A percentile compares a stretch with the other conserved stretches of the same genome.
Evolutionary conservation across 1,140 invertebrate genomes (phyloP).

Genomic region (Trypoxylus dichotomus): DNA sequence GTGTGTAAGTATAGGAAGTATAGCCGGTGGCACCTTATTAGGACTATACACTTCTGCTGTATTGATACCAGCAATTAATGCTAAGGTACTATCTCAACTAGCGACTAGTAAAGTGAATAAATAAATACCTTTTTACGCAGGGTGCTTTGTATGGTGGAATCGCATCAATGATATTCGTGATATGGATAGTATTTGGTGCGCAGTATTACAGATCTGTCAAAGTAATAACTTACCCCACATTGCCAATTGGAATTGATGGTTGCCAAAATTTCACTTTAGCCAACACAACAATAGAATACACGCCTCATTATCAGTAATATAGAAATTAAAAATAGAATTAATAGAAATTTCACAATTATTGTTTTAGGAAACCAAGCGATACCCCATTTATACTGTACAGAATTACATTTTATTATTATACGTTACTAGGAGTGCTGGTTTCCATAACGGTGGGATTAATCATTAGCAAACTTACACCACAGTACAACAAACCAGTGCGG

Average conservation of each 20-base stretch:
- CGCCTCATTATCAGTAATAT: no score
- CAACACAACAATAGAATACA: no score
- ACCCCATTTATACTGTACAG: not conserved
- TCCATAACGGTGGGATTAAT: not conserved
- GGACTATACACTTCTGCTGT: constrained; percentile 70
- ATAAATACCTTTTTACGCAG: not conserved
- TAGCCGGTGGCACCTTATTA: constrained; percentile 65
- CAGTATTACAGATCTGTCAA: constrained; percentile 1
- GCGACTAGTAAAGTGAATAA: not conserved
- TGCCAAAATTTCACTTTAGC: constrained; percentile 10
- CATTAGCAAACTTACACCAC: not conserved
- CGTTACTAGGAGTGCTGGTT: constrained; percentile 7
- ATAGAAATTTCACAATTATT: not conserved
- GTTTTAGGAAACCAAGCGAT: not conserved
- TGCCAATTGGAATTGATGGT: not conserved
- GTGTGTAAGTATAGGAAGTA: constrained; percentile 63
- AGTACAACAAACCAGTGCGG: not conserved
- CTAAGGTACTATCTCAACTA: not conserved
- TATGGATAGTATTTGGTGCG: not conserved
- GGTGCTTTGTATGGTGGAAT: constrained; percentile 12
- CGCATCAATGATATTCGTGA: not conserved
- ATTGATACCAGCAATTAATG: constrained; percentile 57
- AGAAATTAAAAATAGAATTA: no score
- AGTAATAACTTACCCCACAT: not conserved
- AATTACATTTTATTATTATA: constrained; percentile 18